A percentile compares a stretch with the other conserved stretches of the same genome.
phyloP scores from a whole-genome alignment of 2,113 vertebrate genomes.

The Columbina picui region DNA sequence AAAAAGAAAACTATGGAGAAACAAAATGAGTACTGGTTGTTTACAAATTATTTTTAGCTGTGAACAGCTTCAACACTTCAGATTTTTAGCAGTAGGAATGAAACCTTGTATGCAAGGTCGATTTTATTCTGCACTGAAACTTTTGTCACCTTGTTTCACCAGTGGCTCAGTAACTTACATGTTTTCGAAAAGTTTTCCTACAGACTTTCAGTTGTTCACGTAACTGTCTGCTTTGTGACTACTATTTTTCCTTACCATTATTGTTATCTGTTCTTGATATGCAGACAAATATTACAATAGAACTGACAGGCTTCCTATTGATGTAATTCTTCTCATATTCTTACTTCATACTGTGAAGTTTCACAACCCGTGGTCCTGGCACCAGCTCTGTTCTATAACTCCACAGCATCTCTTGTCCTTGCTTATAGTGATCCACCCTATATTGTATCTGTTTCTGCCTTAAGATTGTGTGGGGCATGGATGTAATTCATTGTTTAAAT shows the following conservation, averaged over 20 bases:
- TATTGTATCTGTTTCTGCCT: not conserved
- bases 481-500: not conserved
- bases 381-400: not conserved
- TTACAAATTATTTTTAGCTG: not conserved
- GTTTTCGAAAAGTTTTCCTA: not conserved
- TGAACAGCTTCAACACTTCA: not conserved
- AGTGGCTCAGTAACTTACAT: not conserved
- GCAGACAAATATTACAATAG: not conserved
- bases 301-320: not conserved
- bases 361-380: not conserved
- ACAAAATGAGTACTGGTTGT: not conserved
- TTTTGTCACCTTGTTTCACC: not conserved
- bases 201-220: not conserved
- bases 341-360: not conserved
- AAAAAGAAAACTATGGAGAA: not conserved
- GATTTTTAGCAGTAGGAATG: not conserved
- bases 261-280: not conserved
- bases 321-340: not conserved
- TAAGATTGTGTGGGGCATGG: not conserved
- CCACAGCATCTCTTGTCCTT: not conserved
- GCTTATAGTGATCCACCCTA: not conserved
- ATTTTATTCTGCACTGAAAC: not conserved
- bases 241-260: not conserved
- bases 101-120: not conserved
- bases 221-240: not conserved